phyloP scores from a whole-genome alignment of 1,140 invertebrate species.

The Eupristina koningsbergeri region DNA sequence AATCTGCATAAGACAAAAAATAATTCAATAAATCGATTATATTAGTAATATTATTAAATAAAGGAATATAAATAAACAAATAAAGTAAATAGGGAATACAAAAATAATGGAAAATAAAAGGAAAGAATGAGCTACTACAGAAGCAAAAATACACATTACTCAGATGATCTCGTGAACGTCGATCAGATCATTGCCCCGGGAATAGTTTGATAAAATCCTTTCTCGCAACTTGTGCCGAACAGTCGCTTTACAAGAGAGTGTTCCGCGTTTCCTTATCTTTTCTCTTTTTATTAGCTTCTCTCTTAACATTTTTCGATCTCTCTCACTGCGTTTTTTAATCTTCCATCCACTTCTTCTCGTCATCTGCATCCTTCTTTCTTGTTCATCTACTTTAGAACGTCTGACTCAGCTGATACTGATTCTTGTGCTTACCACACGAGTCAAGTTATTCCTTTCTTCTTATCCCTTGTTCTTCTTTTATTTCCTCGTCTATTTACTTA shows the following conservation, averaged over 20 bases:
- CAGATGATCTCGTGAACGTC: conserved; percentile 23
- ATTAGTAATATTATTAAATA: too few species aligned
- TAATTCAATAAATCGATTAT: too few species aligned
- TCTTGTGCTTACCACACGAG: conserved; percentile 53
- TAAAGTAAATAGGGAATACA: neutral
- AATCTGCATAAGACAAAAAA: too few species aligned
- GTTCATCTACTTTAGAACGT: conserved; percentile 60
- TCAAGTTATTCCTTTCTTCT: conserved; percentile 53
- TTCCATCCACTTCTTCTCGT: neutral
- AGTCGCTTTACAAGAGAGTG: conserved; percentile 54
- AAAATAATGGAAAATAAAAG: conserved; percentile 13
- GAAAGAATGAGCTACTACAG: conserved; percentile 41
- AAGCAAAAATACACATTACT: conserved; percentile 45
- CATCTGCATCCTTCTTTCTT: neutral
- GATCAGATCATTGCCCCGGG: conserved; percentile 60
- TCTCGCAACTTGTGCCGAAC: conserved; percentile 51
- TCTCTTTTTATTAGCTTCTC: neutral
- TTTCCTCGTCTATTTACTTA: neutral
- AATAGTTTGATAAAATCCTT: conserved; percentile 60
- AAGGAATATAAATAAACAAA: neutral
- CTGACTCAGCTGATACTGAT: conserved; percentile 65
- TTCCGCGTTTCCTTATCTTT: conserved; percentile 46
- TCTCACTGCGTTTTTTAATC: neutral
- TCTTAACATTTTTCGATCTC: conserved; percentile 4
- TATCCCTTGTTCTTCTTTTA: neutral